Conservation (phyloP, 2,797 vertebrate species). For the Phyllotis vaccarum region DNA sequence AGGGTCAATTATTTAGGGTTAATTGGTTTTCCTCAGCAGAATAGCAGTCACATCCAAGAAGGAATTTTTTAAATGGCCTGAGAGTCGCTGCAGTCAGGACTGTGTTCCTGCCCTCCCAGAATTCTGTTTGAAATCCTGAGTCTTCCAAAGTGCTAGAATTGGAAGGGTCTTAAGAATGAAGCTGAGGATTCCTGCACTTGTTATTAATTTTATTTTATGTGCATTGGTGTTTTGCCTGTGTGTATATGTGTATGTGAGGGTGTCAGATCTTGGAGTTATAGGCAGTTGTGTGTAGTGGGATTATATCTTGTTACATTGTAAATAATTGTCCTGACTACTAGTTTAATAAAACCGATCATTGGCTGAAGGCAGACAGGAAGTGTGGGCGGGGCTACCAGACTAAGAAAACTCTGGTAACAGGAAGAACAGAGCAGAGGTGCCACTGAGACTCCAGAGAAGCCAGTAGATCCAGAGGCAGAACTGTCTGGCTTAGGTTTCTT, state of each 20-base stretch:
- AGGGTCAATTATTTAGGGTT: background rate
- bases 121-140: background rate
- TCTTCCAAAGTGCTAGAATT: background rate
- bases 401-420: no score
- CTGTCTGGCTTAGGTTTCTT: background rate
- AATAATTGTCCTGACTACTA: no score
- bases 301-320: no score
- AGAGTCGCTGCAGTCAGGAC: background rate
- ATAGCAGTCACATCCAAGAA: background rate
- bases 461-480: no score
- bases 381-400: no score
- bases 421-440: no score
- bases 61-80: slow-evolving; percentile 13
- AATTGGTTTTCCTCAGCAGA: background rate
- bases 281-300: background rate
- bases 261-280: background rate
- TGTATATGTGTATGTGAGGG: background rate
- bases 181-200: background rate
- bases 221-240: background rate
- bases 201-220: background rate
- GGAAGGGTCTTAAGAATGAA: background rate
- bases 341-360: no score
- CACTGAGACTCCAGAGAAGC: no score
- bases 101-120: background rate
- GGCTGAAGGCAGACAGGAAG: no score